A percentile compares a stretch with the other conserved stretches of the same genome.
phyloP scores from a whole-genome alignment of 2,113 vertebrate species.

The Gambusia holbrooki region DNA sequence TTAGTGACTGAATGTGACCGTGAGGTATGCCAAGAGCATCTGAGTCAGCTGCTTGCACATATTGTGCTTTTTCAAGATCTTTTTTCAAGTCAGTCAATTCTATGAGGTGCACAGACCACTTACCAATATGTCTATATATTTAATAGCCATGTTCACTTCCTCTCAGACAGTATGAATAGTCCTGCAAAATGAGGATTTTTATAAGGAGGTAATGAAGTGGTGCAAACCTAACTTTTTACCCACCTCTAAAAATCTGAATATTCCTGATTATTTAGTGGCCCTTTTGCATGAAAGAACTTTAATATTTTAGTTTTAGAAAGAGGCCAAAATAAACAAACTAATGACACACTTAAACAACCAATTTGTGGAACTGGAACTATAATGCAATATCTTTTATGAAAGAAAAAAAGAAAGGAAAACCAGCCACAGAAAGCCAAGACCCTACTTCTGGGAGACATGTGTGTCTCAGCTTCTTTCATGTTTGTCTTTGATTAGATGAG shows the following conservation, averaged over 20 bases:
- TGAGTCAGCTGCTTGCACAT: not conserved
- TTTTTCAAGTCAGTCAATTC: no score
- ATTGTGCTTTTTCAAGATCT: no score
- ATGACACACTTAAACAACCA: not conserved
- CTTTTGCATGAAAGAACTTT: not conserved
- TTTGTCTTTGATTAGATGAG: slow-evolving; percentile 6
- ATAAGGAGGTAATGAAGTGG: no score
- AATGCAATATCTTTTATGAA: slow-evolving; percentile 1
- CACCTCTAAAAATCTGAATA: not conserved
- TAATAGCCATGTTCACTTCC: no score
- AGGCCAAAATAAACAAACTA: not conserved
- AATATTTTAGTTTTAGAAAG: not conserved
- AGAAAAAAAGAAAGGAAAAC: slow-evolving; percentile 2
- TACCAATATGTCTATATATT: no score
- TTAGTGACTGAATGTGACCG: not conserved
- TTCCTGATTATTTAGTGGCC: not conserved
- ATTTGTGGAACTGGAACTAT: not conserved
- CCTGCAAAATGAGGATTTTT: no score
- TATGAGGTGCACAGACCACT: no score
- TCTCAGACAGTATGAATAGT: no score
- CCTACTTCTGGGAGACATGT: slow-evolving; percentile 43
- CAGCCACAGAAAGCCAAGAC: slow-evolving; percentile 19
- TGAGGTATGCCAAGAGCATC: no score
- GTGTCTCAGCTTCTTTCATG: slow-evolving; percentile 32
- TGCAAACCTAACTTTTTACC: not conserved